Evolutionary conservation across 2,797 vertebrate genomes (phyloP).

Genomic region (Acanthornis magna): DNA sequence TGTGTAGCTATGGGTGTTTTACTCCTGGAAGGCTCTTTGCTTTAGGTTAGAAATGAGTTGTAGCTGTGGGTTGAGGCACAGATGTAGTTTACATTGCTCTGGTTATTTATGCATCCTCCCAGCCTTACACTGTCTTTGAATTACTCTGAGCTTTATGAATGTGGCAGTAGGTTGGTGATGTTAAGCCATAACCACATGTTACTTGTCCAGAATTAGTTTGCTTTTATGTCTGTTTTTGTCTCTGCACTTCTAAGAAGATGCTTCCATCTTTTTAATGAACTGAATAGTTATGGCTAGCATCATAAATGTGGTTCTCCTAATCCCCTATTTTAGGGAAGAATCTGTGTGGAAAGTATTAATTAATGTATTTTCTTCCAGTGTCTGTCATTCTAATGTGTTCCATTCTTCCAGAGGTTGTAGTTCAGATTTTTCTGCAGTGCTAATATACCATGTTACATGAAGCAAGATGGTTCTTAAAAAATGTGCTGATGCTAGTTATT

Average conservation of each 20-base stretch:
- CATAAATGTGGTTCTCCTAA: neutral
- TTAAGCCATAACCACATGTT: neutral
- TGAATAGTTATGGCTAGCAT: neutral
- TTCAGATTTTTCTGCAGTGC: neutral
- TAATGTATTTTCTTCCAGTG: neutral
- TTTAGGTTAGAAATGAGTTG: fast-evolving
- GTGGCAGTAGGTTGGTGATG: fast-evolving
- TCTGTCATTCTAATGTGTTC: neutral
- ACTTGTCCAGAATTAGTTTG: neutral
- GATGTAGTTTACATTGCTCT: fast-evolving
- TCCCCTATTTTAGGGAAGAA: neutral
- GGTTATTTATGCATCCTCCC: fast-evolving
- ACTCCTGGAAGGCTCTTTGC: fast-evolving
- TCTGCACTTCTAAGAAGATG: neutral
- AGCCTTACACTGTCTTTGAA: fast-evolving
- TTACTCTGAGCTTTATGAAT: neutral
- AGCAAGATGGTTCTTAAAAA: neutral
- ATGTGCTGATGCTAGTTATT: conserved; percentile 15
- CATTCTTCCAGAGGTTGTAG: neutral
- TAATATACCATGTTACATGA: neutral
- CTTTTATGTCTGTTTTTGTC: neutral
- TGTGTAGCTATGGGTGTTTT: fast-evolving
- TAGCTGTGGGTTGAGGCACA: fast-evolving
- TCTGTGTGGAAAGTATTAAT: neutral
- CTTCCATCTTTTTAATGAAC: neutral